Evolutionary conservation across 2,888 invertebrate genomes (phyloP).

Genomic region (Dryococelus australis): DNA sequence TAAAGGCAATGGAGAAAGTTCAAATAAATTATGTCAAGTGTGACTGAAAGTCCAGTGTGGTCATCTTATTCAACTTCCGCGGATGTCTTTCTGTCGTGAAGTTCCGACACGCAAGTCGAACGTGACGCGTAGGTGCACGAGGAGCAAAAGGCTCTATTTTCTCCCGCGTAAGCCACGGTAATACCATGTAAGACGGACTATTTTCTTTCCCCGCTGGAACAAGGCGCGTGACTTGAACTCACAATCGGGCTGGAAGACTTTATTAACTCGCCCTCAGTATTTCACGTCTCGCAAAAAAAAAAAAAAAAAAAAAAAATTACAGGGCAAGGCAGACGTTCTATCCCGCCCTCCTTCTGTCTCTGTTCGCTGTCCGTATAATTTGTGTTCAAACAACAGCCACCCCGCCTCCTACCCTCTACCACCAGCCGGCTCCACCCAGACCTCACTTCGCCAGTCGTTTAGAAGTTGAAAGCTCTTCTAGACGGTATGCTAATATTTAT

Average conservation of each 20-base stretch:
- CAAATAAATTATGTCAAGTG: too few species aligned
- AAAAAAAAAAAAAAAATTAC: too few species aligned
- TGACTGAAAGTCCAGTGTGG: too few species aligned
- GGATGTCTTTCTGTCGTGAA: too few species aligned
- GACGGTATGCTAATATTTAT: slow-evolving; percentile 11
- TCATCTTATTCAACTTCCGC: too few species aligned
- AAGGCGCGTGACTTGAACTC: slow-evolving; percentile 3
- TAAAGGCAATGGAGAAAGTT: too few species aligned
- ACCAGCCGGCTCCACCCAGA: too few species aligned
- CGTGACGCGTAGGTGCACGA: too few species aligned
- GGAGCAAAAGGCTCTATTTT: too few species aligned
- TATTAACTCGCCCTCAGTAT: neutral
- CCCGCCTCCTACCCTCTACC: neutral
- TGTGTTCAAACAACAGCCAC: slow-evolving; percentile 7
- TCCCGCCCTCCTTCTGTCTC: neutral
- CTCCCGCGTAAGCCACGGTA: neutral
- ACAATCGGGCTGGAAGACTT: neutral
- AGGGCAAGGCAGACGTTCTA: neutral
- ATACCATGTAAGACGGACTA: neutral
- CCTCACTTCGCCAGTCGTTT: neutral
- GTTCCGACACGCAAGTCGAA: too few species aligned
- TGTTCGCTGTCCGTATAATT: slow-evolving; percentile 13
- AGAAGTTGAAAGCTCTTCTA: slow-evolving; percentile 13
- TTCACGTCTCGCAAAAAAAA: neutral
- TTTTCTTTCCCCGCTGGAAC: neutral